Conservation (phyloP, 2,797 vertebrate species). For the Sebastes hopkinsi region DNA sequence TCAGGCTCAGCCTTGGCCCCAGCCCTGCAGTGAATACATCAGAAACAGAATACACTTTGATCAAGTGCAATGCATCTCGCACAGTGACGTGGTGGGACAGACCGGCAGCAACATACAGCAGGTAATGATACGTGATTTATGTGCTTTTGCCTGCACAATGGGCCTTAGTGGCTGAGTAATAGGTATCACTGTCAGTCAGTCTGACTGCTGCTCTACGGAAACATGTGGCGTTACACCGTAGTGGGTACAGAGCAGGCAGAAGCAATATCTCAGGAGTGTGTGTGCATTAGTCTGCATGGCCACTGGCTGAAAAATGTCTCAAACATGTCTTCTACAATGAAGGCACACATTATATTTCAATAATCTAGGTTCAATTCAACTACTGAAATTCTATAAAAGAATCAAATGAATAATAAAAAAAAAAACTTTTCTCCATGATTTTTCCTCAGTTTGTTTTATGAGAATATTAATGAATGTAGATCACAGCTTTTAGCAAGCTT, state of each 20-base stretch:
- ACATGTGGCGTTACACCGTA: conserved; percentile 6
- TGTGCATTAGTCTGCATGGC: not conserved
- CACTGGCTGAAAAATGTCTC: not conserved
- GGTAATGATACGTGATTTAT: conserved; percentile 62
- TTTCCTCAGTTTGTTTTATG: not conserved
- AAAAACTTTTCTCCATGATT: not conserved
- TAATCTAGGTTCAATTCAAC: not conserved
- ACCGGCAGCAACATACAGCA: conserved; percentile 37
- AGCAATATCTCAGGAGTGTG: not conserved
- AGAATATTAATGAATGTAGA: not conserved
- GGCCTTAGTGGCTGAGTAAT: conserved; percentile 55
- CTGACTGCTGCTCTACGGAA: conserved; percentile 24
- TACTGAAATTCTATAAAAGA: not conserved
- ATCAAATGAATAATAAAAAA: not conserved
- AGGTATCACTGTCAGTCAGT: conserved; percentile 57
- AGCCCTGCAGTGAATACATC: conserved; percentile 31
- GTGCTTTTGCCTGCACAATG: conserved; percentile 48
- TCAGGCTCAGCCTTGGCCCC: conserved; percentile 7
- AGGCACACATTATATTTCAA: not conserved
- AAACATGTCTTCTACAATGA: not conserved
- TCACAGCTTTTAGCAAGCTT: not conserved
- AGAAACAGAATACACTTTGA: conserved; percentile 54
- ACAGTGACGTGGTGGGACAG: conserved; percentile 26
- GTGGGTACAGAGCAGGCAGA: not conserved
- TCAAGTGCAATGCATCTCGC: conserved; percentile 38